These are phyloP conservation scores for Ptyas mucosa DNA, from an alignment of 2,113 vertebrate genomes.

Conservation along the genomic window DNA sequence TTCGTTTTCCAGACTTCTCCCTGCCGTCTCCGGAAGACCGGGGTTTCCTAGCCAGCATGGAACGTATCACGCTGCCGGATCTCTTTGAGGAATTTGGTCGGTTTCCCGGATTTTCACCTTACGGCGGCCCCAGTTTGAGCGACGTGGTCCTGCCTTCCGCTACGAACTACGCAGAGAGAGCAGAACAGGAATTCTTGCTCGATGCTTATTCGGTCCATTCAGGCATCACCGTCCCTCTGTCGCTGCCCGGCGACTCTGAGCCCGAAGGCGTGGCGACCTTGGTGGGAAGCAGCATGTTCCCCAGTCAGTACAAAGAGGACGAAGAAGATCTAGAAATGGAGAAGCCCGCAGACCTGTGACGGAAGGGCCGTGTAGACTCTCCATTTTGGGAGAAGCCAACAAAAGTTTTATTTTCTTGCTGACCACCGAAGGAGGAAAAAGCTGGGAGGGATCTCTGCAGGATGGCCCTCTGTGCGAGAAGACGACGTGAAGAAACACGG, in stretches of 20 bases:
- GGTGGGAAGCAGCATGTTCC: conserved; percentile 65
- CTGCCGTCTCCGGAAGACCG: conserved; percentile 30
- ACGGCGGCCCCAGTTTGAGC: background rate
- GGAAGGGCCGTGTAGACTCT: background rate
- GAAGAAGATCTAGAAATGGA: conserved; percentile 35
- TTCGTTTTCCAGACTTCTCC: conserved; percentile 6
- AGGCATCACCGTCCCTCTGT: background rate
- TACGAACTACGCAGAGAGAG: background rate
- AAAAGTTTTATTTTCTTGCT: too few relatives aligned
- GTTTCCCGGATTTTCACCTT: conserved; percentile 28
- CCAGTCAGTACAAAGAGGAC: conserved; percentile 58
- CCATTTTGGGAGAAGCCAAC: background rate
- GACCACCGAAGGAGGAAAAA: background rate
- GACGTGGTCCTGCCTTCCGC: conserved; percentile 31
- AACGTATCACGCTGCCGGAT: conserved; percentile 40
- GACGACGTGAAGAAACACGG: too few relatives aligned
- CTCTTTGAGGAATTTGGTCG: conserved; percentile 47
- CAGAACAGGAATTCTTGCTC: background rate
- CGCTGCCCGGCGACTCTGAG: background rate
- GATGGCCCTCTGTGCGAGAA: background rate
- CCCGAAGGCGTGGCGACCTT: conserved; percentile 55
- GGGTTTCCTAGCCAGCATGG: conserved; percentile 37
- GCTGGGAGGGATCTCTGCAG: too few relatives aligned
- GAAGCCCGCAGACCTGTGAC: background rate
- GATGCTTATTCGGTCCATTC: background rate